Conservation (phyloP, 2,113 vertebrate species). For the Puma concolor region DNA sequence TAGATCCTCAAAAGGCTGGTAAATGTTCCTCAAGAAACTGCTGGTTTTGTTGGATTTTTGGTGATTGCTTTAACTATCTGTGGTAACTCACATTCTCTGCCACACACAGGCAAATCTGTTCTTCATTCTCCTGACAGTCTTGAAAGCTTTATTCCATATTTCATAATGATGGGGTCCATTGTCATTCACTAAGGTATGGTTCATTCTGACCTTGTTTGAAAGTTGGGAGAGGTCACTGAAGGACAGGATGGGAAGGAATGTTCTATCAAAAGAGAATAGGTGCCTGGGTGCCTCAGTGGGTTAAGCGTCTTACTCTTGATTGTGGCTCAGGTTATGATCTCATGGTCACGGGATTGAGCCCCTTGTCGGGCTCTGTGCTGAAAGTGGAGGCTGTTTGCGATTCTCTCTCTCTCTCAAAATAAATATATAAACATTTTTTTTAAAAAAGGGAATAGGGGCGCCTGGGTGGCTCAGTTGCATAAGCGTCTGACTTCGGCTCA, state of each 20-base stretch:
- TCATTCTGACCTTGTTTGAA: constrained; percentile 5
- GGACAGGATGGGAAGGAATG: not conserved
- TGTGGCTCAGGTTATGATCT: no score
- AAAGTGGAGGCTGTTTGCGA: no score
- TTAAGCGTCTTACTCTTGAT: no score
- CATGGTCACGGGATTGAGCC: no score
- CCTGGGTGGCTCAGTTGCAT: no score
- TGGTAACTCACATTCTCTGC: not conserved
- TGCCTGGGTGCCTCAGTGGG: no score
- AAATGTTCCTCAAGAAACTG: not conserved
- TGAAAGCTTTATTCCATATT: not conserved
- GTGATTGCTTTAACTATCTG: not conserved
- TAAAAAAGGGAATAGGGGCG: no score
- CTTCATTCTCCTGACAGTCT: not conserved
- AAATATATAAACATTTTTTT: no score
- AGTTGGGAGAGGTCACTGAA: not conserved
- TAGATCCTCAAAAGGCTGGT: not conserved
- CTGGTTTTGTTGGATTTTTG: constrained; percentile 14
- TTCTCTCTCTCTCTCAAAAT: no score
- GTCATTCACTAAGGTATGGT: not conserved
- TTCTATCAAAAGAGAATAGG: constrained; percentile 16
- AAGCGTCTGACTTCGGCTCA: no score
- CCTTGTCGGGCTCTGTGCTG: no score
- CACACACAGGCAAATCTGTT: not conserved
- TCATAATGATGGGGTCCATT: not conserved